These are phyloP conservation scores for Coronaproctus castanopsis DNA, from an alignment of 2,888 invertebrate genomes.

Conservation along the genomic window DNA sequence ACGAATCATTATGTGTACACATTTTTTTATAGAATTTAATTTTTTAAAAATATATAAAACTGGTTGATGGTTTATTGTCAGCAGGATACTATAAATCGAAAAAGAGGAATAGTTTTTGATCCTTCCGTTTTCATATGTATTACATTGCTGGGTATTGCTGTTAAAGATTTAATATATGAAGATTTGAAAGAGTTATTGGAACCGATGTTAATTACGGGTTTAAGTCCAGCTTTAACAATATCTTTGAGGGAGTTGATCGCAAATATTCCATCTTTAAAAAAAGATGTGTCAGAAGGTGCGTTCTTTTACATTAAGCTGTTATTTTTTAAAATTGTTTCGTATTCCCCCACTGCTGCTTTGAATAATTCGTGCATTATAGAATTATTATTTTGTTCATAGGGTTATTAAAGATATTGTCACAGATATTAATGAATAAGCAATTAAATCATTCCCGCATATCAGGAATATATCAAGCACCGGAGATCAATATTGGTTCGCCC, in stretches of 20 bases:
- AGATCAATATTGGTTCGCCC: conserved; percentile 18
- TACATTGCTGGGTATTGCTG: conserved; percentile 70
- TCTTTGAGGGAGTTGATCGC: conserved; percentile 75
- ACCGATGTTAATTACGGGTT: conserved; percentile 76
- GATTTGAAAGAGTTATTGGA: conserved; percentile 72
- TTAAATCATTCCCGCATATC: conserved; percentile 54
- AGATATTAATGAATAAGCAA: conserved; percentile 73
- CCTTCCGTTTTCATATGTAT: conserved; percentile 85
- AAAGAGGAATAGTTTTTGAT: conserved; percentile 45
- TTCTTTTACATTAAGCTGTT: neutral
- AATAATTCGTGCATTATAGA: too few species aligned
- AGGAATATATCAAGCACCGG: conserved; percentile 16
- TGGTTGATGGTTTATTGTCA: too few species aligned
- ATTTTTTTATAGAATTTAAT: too few species aligned
- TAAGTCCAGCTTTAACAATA: conserved; percentile 75
- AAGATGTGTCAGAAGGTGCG: conserved; percentile 64
- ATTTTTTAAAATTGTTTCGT: neutral
- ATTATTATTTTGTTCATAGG: too few species aligned
- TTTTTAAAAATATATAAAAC: too few species aligned
- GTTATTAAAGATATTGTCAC: conserved; percentile 70
- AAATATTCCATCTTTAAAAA: conserved; percentile 66
- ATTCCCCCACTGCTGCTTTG: neutral
- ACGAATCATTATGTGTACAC: too few species aligned
- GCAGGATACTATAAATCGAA: conserved; percentile 55
- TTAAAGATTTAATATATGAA: conserved; percentile 49